Base-by-base conservation (phyloP, 1,140 invertebrate species). In the Trypoxylus dichotomus region DNA sequence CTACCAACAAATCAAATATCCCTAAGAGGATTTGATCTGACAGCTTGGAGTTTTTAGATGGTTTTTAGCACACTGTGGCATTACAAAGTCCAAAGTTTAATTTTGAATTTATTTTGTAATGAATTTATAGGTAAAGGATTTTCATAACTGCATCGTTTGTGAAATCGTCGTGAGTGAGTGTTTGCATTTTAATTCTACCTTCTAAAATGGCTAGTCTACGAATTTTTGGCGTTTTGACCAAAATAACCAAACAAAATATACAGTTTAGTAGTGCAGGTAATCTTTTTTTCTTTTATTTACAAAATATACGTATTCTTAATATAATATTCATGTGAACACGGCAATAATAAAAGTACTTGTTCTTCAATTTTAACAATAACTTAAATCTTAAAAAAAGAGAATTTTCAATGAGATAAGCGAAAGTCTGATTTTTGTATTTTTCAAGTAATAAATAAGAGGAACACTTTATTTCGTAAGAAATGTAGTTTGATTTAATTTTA, bases 151-250 rank as follows among this genome's bases (percentile, higher is more conserved):
- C 24, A 68, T 25, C 19, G 27, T 24, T 24, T 13, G 24, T 27
- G 60, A 68, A 68, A 6, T 27, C 27, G 13, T 68, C 11, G 1
- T 13, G 13, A 68, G 24, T 19, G 10, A 24, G 27, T 27, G 60
- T 68, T 21, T 24, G 19, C 24, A 15, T 68, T 68, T 27, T 21
- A 24, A 11, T 11, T 13, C 24, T 25, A 24, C 27, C 13, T 24
- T 27, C 60, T 37, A 78, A 54, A 29, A 81, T 81, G 79, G 79
- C 83, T 29, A 80, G 79, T 60, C 68, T 81, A 74, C 79, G 83
- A 76, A 76, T 84, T 76, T 83, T 84, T 75, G 83, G 83, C 54
- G 75, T 77, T 71, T 80, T 84, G 78, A 78, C 72, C 25, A 81
- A 79, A 78, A 79, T 83, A 29, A 77, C 82, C 19, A 78, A 77